These are phyloP conservation scores for Panzeria rudis DNA, from an alignment of 2,888 invertebrate genomes.

Conservation along the genomic window DNA sequence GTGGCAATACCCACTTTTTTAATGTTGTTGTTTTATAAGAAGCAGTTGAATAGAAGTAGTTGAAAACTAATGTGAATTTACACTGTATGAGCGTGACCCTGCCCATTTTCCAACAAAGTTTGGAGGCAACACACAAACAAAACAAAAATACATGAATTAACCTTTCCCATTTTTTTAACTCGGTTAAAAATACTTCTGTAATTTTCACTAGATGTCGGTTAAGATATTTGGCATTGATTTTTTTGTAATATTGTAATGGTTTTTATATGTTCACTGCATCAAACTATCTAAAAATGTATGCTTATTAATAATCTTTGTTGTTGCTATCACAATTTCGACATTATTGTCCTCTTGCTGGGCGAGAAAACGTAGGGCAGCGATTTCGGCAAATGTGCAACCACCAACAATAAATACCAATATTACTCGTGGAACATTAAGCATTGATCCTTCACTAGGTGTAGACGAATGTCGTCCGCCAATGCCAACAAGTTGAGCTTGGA, in stretches of 20 bases:
- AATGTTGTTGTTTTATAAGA: too few species aligned
- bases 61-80: too few species aligned
- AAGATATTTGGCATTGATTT: not conserved
- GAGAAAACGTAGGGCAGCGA: slow-evolving; percentile 89
- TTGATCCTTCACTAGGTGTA: slow-evolving; percentile 86
- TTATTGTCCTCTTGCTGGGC: slow-evolving; percentile 91
- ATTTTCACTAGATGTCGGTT: too few species aligned
- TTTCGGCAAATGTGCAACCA: slow-evolving; percentile 98
- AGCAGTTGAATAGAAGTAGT: too few species aligned
- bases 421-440: slow-evolving; percentile 84
- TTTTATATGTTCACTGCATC: slow-evolving; percentile 81
- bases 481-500: slow-evolving; percentile 85
- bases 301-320: slow-evolving; percentile 96
- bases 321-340: slow-evolving; percentile 95
- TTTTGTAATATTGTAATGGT: not conserved
- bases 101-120: too few species aligned
- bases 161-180: too few species aligned
- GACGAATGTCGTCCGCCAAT: slow-evolving; percentile 86
- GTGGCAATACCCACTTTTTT: too few species aligned
- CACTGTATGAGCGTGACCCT: too few species aligned
- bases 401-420: slow-evolving; percentile 98
- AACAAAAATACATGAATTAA: too few species aligned
- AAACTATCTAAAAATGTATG: slow-evolving; percentile 92
- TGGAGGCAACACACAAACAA: too few species aligned
- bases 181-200: too few species aligned